A percentile compares a stretch with the other conserved stretches of the same genome.
Conservation (phyloP, 2,797 vertebrate species). For the Petrocephalus schoutedeni region DNA sequence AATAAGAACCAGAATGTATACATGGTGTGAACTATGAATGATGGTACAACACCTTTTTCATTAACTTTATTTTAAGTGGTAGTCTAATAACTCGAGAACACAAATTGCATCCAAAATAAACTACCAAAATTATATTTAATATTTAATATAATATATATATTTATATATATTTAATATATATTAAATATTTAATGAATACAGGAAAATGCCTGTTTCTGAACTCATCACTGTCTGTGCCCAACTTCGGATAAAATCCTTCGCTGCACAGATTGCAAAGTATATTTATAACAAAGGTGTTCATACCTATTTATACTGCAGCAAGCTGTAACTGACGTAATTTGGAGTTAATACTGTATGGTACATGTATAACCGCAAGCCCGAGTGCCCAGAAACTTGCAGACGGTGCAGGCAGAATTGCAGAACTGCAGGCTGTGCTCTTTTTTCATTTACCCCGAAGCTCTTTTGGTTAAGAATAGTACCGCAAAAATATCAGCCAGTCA, state of each 20-base stretch:
- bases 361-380: not conserved
- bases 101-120: not conserved
- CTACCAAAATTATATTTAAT: not conserved
- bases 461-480: not conserved
- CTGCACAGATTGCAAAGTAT: slow-evolving; percentile 13
- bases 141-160: too few relatives aligned
- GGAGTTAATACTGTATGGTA: not conserved
- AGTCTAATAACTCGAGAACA: not conserved
- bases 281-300: not conserved
- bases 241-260: slow-evolving; percentile 10
- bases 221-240: not conserved
- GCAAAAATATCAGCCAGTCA: not conserved
- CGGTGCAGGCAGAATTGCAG: not conserved
- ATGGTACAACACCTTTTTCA: not conserved
- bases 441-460: not conserved
- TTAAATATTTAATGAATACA: not conserved
- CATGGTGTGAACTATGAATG: not conserved
- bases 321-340: slow-evolving; percentile 12
- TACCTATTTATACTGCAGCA: slow-evolving; percentile 5
- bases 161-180: too few relatives aligned
- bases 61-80: not conserved
- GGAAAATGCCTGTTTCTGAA: slow-evolving; percentile 1
- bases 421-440: slow-evolving; percentile 5
- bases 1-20: not conserved
- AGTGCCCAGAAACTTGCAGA: slow-evolving; percentile 6